These are phyloP conservation scores for Casuarius casuarius DNA, from an alignment of 2,113 vertebrate genomes.

Conservation along the genomic window DNA sequence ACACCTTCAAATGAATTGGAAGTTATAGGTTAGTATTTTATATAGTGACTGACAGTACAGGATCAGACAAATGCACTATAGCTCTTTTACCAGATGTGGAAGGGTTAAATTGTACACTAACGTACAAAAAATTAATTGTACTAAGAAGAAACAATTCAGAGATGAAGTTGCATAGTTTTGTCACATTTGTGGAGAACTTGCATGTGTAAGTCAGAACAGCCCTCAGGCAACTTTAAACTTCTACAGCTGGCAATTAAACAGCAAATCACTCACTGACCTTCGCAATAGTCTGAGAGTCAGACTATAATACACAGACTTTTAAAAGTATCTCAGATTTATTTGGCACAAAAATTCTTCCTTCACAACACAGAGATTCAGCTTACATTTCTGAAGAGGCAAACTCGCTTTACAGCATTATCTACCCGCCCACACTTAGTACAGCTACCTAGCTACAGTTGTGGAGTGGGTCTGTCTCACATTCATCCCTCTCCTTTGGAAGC, in stretches of 20 bases:
- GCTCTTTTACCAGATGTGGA: background rate
- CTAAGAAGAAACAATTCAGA: background rate
- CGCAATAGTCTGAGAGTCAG: background rate
- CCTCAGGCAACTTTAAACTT: background rate
- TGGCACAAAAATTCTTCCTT: background rate
- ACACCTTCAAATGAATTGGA: background rate
- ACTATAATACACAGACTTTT: background rate
- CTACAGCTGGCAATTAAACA: background rate
- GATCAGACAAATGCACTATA: fast-evolving
- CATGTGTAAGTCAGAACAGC: background rate
- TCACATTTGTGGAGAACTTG: background rate
- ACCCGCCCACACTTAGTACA: fast-evolving
- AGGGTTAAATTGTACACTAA: background rate
- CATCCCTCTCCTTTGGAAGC: background rate
- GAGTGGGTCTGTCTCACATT: fast-evolving
- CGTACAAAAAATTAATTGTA: background rate
- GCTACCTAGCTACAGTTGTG: background rate
- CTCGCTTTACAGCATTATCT: background rate
- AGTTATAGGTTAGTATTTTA: background rate
- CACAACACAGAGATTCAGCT: background rate
- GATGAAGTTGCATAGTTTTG: fast-evolving
- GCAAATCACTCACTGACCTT: background rate
- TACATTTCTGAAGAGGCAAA: background rate
- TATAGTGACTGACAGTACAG: background rate
- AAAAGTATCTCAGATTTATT: background rate